A percentile compares a stretch with the other conserved stretches of the same genome.
These are phyloP conservation scores for Clistopyga incitator DNA, from an alignment of 2,888 invertebrate species.

Conservation along the genomic window DNA sequence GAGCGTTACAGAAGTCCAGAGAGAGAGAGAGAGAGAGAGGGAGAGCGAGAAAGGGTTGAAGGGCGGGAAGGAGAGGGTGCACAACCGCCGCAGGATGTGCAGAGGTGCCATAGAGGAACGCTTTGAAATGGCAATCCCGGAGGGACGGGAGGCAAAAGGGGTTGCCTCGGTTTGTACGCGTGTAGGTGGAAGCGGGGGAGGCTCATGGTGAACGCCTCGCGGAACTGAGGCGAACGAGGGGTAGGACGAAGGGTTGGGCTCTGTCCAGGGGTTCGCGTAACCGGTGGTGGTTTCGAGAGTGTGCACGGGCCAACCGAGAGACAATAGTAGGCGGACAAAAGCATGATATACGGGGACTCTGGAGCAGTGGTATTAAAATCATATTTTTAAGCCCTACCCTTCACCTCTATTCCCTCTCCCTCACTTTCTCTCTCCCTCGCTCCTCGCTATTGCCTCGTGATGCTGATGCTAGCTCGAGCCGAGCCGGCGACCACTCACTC, in stretches of 20 bases:
- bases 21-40: slow-evolving; percentile 2
- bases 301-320: slow-evolving; percentile 77
- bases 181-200: slow-evolving; percentile 53
- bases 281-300: slow-evolving; percentile 72
- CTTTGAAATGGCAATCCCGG: slow-evolving; percentile 38
- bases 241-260: slow-evolving; percentile 51
- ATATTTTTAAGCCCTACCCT: slow-evolving; percentile 81
- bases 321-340: slow-evolving; percentile 83
- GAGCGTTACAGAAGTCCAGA: slow-evolving; percentile 23
- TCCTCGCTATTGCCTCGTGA: background rate
- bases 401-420: slow-evolving; percentile 44
- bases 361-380: slow-evolving; percentile 83
- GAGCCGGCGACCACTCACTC: slow-evolving; percentile 12
- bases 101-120: slow-evolving; percentile 34
- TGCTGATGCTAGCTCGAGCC: slow-evolving; percentile 2
- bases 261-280: slow-evolving; percentile 52
- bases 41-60: slow-evolving; percentile 23
- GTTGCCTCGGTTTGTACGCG: slow-evolving; percentile 33
- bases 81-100: background rate
- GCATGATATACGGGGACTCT: slow-evolving; percentile 82
- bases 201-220: slow-evolving; percentile 19
- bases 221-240: slow-evolving; percentile 14
- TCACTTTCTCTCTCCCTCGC: slow-evolving; percentile 41
- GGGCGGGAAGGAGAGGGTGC: background rate
- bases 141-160: slow-evolving; percentile 28